Evolutionary conservation across 2,113 vertebrate genomes (phyloP).

Genomic region (Lutjanus erythropterus): DNA sequence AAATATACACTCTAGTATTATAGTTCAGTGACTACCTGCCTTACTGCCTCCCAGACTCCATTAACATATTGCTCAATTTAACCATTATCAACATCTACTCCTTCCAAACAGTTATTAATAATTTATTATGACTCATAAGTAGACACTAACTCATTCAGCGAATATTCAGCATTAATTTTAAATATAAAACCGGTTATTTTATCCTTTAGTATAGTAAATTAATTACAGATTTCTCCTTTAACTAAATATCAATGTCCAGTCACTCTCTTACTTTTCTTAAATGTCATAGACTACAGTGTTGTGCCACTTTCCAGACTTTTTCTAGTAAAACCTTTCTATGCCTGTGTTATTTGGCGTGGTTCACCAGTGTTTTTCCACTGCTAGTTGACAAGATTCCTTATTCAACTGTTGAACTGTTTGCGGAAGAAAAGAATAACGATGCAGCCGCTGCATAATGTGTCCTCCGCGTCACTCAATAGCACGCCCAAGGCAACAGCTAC

Average conservation of each 20-base stretch:
- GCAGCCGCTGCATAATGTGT: slow-evolving; percentile 61
- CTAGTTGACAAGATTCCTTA: slow-evolving; percentile 18
- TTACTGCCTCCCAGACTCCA: no score
- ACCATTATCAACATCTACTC: no score
- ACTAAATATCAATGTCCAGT: slow-evolving; percentile 7
- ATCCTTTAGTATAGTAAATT: no score
- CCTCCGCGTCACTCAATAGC: slow-evolving; percentile 59
- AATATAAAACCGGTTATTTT: no score
- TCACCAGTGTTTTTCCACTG: slow-evolving; percentile 29
- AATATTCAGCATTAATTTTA: no score
- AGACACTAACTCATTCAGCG: no score
- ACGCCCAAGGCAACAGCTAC: slow-evolving; percentile 69
- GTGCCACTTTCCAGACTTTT: slow-evolving; percentile 5
- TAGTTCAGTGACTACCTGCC: no score
- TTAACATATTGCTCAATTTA: no score
- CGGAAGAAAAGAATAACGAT: slow-evolving; percentile 42
- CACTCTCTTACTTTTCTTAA: slow-evolving; percentile 3
- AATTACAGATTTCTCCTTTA: no score
- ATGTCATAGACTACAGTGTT: background rate
- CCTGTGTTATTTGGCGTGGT: background rate
- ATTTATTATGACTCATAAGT: no score
- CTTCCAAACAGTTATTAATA: no score
- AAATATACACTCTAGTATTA: no score
- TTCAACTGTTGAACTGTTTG: slow-evolving; percentile 52
- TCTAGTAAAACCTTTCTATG: background rate